Evolutionary conservation across 2,113 vertebrate genomes (phyloP), one percentile per base, ranked within the genome.

Genomic region (Corvus hawaiiensis): DNA sequence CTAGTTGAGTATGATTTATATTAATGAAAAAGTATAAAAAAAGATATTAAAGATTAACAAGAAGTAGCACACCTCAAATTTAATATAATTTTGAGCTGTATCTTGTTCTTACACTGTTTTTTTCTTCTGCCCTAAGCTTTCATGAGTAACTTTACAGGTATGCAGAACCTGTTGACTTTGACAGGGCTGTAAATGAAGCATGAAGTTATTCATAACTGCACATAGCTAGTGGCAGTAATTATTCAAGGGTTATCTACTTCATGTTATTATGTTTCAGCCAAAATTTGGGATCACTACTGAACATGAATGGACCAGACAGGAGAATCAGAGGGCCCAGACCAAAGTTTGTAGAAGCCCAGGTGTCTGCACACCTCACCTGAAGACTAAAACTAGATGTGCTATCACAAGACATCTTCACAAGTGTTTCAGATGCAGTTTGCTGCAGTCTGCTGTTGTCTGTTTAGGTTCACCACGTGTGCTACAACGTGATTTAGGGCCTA

Each of bases 91-190:
- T 87, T 58, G n/a, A 80, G 13, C 23, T 32, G 23, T 44, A 7
- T 41, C 56, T 83, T 61, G 73, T 33, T 83, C 28, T 68, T 62
- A 55, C 62, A 18, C 8, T 39, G 16, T 37, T 23, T 63, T 59
- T 81, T 77, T 21, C 5, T 52, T 64, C 55, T 80, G 56, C 52
- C 35, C 26, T 67, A 51, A 67, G 37, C 52, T 71, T 77, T 51
- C 51, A 56, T 64, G 94, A 92, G 58, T 87, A 92, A 92, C 49
- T 87, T 49, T 59, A 20, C 86, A 95, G 86, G 86, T 96, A 84
- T 82, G 85, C 37, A 72, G 93, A 74, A 91, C 74, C 62, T 89
- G 93, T 81, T 87, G 73, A 74, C 46, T 87, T 75, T 44, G 48
- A 73, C 68, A 87, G 52, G 52, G 75, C 63, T 89, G 52, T 81